Percentiles rank a stretch among this genome's conserved stretches.
Conservation (phyloP, 2,113 vertebrate genomes). For the Bos javanicus region DNA sequence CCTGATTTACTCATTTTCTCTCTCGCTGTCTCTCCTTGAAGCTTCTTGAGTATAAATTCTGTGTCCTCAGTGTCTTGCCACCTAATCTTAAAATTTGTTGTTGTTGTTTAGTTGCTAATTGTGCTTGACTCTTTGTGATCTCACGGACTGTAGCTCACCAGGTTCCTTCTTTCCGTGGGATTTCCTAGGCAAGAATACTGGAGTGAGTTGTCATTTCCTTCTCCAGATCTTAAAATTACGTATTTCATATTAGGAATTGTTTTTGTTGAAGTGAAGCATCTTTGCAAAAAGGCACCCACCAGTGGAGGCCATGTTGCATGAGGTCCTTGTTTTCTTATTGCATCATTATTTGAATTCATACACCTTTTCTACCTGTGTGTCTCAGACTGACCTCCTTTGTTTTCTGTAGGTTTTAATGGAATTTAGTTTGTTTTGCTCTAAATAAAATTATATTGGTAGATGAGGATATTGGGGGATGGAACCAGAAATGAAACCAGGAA, state of each 20-base stretch:
- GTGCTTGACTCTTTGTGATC: not conserved
- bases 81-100: not conserved
- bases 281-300: not conserved
- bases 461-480: not conserved
- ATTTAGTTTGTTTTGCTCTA: not conserved
- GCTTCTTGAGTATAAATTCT: not conserved
- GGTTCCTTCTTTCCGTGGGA: not conserved
- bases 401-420: constrained; percentile 34
- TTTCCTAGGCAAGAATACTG: not conserved
- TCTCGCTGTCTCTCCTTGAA: not conserved
- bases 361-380: not conserved
- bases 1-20: not conserved
- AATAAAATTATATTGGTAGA: not conserved
- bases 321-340: not conserved
- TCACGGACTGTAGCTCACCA: not conserved
- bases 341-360: not conserved
- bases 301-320: not conserved
- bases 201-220: not conserved
- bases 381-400: not conserved
- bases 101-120: not conserved
- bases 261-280: not conserved
- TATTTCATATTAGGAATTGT: not conserved
- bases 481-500: not conserved
- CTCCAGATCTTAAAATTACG: not conserved
- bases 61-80: not conserved